Evolutionary conservation across 2,797 vertebrate species (phyloP).

Genomic region (Phrynocephalus vlangalii): DNA sequence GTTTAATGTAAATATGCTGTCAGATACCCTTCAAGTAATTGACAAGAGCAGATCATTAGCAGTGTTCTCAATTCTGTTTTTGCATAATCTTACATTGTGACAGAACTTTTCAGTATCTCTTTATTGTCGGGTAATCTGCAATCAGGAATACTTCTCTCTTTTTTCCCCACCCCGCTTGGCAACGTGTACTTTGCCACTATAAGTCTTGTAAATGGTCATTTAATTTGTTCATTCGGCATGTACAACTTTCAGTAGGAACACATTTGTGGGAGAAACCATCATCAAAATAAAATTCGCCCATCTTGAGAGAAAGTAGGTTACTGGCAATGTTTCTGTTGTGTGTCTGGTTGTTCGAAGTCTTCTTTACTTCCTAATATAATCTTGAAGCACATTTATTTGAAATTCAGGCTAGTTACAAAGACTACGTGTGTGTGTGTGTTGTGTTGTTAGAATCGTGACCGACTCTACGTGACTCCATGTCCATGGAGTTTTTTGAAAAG

Average conservation of each 20-base stretch:
- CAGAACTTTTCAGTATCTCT: constrained; percentile 79
- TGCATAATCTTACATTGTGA: constrained; percentile 89
- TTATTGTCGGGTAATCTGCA: constrained; percentile 79
- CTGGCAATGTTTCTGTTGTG: constrained; percentile 25
- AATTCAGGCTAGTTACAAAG: neutral
- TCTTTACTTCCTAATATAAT: neutral
- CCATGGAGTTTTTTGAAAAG: too few species aligned
- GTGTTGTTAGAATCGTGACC: too few species aligned
- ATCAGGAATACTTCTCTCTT: constrained; percentile 76
- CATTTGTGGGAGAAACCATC: constrained; percentile 54
- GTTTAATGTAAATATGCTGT: constrained; percentile 93
- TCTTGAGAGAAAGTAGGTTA: constrained; percentile 47
- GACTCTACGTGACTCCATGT: too few species aligned
- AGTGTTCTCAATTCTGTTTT: constrained; percentile 86
- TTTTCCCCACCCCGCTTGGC: constrained; percentile 72
- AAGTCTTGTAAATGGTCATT: constrained; percentile 84
- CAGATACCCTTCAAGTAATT: constrained; percentile 92
- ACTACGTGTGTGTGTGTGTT: too few species aligned
- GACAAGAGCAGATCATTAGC: constrained; percentile 95
- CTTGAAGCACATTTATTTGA: neutral
- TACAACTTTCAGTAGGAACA: constrained; percentile 61
- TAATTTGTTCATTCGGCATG: constrained; percentile 71
- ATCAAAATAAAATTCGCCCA: constrained; percentile 68
- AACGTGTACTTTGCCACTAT: constrained; percentile 81
- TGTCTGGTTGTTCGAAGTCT: neutral